A percentile compares a stretch with the other conserved stretches of the same genome.
Conservation (phyloP, 2,888 invertebrate genomes). For the Baronia brevicornis region DNA sequence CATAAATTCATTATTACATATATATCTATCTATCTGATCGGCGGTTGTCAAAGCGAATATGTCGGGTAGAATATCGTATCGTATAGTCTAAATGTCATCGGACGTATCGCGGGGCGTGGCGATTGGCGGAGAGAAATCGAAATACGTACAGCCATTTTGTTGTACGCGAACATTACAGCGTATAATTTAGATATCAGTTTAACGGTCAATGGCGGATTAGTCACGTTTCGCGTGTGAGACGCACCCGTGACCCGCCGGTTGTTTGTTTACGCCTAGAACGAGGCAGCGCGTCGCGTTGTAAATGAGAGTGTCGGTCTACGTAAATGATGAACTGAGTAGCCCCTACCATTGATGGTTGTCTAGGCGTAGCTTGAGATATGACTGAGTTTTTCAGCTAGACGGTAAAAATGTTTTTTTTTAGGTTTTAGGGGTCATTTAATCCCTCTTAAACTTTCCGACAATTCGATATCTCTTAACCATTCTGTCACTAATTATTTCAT, state of each 20-base stretch:
- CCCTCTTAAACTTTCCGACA: no score
- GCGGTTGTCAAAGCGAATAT: conserved; percentile 26
- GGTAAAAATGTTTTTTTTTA: no score
- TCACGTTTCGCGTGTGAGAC: conserved; percentile 25
- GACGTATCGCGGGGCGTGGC: conserved; percentile 25
- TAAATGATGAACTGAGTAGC: no score
- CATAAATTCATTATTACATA: conserved; percentile 20
- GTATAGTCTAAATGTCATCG: conserved; percentile 30
- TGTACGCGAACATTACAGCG: conserved; percentile 21
- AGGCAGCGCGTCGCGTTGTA: not conserved
- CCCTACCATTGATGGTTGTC: no score
- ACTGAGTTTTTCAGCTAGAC: no score
- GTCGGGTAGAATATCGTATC: conserved; percentile 19
- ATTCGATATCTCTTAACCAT: no score
- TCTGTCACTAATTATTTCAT: no score
- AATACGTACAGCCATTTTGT: conserved; percentile 20
- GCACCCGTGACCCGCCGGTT: conserved; percentile 10
- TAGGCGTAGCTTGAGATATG: no score
- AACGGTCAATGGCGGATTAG: conserved; percentile 26
- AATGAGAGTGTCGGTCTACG: no score
- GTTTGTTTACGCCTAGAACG: conserved; percentile 1
- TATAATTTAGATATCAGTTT: conserved; percentile 29
- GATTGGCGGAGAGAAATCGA: conserved; percentile 23
- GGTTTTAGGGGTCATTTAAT: no score
- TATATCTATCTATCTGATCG: conserved; percentile 25